A percentile compares a stretch with the other conserved stretches of the same genome.
These are phyloP conservation scores for Paralinhomoeus sp. DNA, from an alignment of 2,888 invertebrate genomes.

Conservation along the genomic window DNA sequence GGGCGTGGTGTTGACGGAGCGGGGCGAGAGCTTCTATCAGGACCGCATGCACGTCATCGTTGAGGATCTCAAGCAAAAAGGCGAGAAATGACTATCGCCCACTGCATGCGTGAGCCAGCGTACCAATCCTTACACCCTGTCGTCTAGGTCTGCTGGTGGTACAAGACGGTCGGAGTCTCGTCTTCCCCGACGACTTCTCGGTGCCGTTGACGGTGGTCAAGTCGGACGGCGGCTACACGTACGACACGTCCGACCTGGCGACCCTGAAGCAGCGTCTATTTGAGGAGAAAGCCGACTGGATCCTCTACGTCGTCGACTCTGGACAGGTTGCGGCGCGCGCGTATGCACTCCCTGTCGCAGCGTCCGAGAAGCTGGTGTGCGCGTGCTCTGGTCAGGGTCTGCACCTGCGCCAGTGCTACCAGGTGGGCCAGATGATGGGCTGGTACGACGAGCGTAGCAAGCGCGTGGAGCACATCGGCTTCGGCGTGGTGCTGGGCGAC, in stretches of 20 bases:
- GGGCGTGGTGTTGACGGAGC: conserved; percentile 47
- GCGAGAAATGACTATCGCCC: no score
- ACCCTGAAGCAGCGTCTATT: conserved; percentile 37
- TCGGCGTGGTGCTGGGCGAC: conserved; percentile 89
- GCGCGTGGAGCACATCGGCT: conserved; percentile 68
- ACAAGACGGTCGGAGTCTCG: conserved; percentile 39
- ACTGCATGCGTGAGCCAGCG: no score
- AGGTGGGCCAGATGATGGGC: conserved; percentile 50
- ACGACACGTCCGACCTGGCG: conserved; percentile 93
- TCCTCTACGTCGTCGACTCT: conserved; percentile 75
- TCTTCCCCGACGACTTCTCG: conserved; percentile 28
- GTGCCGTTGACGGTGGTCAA: conserved; percentile 80
- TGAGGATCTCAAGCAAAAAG: conserved; percentile 44
- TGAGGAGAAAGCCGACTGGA: conserved; percentile 56
- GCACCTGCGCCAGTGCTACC: conserved; percentile 51
- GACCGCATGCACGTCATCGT: conserved; percentile 60
- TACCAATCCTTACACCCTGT: no score
- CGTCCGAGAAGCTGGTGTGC: no score
- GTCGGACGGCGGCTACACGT: conserved; percentile 83
- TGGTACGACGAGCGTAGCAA: conserved; percentile 42
- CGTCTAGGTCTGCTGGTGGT: conserved; percentile 32
- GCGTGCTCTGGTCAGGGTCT: no score
- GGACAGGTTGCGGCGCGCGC: conserved; percentile 59
- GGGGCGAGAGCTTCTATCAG: conserved; percentile 94
- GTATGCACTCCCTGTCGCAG: no score